phyloP scores from a whole-genome alignment of 2,797 vertebrate genomes.

The Schizopygopsis malacanthus region DNA sequence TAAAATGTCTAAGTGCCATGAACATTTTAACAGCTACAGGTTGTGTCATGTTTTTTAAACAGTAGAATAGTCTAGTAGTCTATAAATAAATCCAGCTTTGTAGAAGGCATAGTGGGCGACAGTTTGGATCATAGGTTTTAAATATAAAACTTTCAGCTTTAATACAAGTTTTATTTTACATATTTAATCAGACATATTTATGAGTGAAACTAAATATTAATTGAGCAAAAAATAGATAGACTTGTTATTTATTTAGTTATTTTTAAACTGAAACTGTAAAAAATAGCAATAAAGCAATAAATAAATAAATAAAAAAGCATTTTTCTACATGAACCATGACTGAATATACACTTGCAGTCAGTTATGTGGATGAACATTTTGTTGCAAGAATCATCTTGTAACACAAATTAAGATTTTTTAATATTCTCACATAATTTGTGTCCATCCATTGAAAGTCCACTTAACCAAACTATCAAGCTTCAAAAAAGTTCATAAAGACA shows the following conservation, averaged over 20 bases:
- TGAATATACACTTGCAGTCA: neutral
- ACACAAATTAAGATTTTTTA: neutral
- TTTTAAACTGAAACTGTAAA: neutral
- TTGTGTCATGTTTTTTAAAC: neutral
- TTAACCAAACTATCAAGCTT: neutral
- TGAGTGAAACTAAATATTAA: neutral
- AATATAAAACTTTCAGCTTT: neutral
- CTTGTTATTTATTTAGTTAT: neutral
- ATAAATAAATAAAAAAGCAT: neutral
- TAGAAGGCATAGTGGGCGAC: neutral
- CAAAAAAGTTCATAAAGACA: neutral
- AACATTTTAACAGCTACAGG: neutral
- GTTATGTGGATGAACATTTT: neutral
- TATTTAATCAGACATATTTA: neutral
- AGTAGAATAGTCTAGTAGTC: neutral
- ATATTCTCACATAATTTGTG: neutral
- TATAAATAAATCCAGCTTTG: neutral
- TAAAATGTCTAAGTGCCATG: neutral
- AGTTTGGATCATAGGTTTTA: neutral
- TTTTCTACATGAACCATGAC: neutral
- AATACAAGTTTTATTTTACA: neutral
- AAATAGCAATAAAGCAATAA: no score
- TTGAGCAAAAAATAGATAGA: neutral
- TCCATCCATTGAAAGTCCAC: neutral
- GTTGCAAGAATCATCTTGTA: neutral